phyloP scores from a whole-genome alignment of 2,888 invertebrate species.

The Anoncus sp. region DNA sequence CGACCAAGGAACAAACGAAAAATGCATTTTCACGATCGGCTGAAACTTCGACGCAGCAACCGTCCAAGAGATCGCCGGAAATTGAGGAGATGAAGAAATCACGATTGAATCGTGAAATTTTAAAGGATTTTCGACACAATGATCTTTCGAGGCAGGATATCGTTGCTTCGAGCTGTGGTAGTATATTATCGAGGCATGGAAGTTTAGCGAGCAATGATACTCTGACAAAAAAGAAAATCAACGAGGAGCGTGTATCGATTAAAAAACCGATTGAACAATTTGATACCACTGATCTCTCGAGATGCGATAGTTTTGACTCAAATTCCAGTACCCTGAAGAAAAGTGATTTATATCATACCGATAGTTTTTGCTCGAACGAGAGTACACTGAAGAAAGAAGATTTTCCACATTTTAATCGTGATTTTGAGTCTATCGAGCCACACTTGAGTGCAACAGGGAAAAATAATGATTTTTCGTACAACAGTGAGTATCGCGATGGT shows the following conservation, averaged over 20 bases:
- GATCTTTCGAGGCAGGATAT: slow-evolving; percentile 69
- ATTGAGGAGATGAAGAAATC: slow-evolving; percentile 54
- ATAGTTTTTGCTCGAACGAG: slow-evolving; percentile 74
- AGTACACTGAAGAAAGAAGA: slow-evolving; percentile 71
- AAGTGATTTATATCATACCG: slow-evolving; percentile 68
- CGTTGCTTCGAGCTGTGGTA: slow-evolving; percentile 70
- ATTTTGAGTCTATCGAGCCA: slow-evolving; percentile 54
- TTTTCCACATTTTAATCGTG: slow-evolving; percentile 53
- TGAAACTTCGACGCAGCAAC: slow-evolving; percentile 21
- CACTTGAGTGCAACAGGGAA: slow-evolving; percentile 24
- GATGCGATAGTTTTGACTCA: slow-evolving; percentile 68
- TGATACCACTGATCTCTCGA: slow-evolving; percentile 40
- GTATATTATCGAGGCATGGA: slow-evolving; percentile 72
- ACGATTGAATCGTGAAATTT: slow-evolving; percentile 35
- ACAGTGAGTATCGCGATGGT: slow-evolving; percentile 47
- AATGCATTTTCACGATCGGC: slow-evolving; percentile 75
- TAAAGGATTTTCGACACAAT: slow-evolving; percentile 49
- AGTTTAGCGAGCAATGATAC: slow-evolving; percentile 69
- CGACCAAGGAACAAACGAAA: slow-evolving; percentile 79
- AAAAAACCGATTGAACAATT: slow-evolving; percentile 60
- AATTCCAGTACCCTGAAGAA: slow-evolving; percentile 68
- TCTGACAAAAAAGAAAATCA: slow-evolving; percentile 57
- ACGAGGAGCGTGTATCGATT: slow-evolving; percentile 30
- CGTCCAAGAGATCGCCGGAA: slow-evolving; percentile 54
- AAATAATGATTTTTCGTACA: slow-evolving; percentile 35